These are phyloP conservation scores for Drosophila parvula DNA, from an alignment of 1,140 invertebrate species.

Conservation along the genomic window DNA sequence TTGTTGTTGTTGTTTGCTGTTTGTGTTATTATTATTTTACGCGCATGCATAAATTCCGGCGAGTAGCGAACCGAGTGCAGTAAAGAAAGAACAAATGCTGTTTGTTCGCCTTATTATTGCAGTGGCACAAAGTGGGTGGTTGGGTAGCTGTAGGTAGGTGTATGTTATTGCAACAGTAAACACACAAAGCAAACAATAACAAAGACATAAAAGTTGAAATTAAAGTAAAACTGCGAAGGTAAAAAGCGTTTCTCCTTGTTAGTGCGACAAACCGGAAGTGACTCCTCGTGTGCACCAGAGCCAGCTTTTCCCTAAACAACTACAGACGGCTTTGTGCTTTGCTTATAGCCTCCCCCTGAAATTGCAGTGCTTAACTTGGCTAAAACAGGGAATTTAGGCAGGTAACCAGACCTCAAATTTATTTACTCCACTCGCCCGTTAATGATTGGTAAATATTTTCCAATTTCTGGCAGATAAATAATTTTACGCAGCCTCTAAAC, in stretches of 20 bases:
- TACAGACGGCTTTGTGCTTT: slow-evolving; percentile 46
- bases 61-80: slow-evolving; percentile 24
- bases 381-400: slow-evolving; percentile 21
- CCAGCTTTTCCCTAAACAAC: not conserved
- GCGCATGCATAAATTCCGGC: slow-evolving; percentile 66
- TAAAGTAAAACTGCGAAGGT: slow-evolving; percentile 49
- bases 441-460: slow-evolving; percentile 34
- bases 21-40: slow-evolving; percentile 71
- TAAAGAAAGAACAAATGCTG: slow-evolving; percentile 41
- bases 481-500: slow-evolving; percentile 16
- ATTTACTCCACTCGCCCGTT: not conserved
- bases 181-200: slow-evolving; percentile 54
- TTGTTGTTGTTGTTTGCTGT: not conserved
- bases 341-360: slow-evolving; percentile 8
- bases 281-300: slow-evolving; percentile 23
- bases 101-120: slow-evolving; percentile 55
- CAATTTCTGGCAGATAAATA: slow-evolving; percentile 23
- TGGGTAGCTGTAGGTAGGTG: not conserved
- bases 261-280: slow-evolving; percentile 64
- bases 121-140: slow-evolving; percentile 8
- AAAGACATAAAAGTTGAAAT: slow-evolving; percentile 67
- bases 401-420: slow-evolving; percentile 4
- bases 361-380: slow-evolving; percentile 26
- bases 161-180: slow-evolving; percentile 70
- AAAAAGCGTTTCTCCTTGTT: slow-evolving; percentile 44